These are phyloP conservation scores for Rhagonycha fulva DNA, from an alignment of 2,888 invertebrate species.

Conservation along the genomic window DNA sequence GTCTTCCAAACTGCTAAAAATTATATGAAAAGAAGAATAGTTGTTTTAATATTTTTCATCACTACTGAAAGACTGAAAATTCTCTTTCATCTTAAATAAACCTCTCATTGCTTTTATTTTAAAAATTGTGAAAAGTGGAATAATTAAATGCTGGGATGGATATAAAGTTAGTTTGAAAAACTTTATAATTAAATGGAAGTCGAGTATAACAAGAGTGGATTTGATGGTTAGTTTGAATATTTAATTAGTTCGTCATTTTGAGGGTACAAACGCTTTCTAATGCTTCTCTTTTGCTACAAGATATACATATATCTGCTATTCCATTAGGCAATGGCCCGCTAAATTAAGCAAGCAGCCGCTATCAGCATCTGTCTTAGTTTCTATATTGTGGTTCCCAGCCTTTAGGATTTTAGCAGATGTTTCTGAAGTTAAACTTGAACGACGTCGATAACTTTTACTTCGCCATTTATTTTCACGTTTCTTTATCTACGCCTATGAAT, in stretches of 20 bases:
- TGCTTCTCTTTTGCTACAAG: conserved; percentile 1
- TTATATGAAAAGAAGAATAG: background rate
- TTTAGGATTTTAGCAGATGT: conserved; percentile 21
- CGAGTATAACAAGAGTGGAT: background rate
- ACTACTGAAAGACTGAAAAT: background rate
- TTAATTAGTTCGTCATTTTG: conserved; percentile 8
- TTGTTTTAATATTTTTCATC: background rate
- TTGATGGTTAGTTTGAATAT: conserved; percentile 2
- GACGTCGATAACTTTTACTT: conserved; percentile 23
- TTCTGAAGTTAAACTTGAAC: conserved; percentile 19
- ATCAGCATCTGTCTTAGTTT: conserved; percentile 30
- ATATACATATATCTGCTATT: conserved; percentile 17
- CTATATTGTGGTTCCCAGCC: conserved; percentile 20
- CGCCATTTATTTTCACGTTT: conserved; percentile 14
- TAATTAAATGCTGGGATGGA: background rate
- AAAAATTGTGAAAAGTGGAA: background rate
- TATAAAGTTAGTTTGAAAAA: background rate
- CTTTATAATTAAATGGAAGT: conserved; percentile 1
- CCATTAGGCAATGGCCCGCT: conserved; percentile 4
- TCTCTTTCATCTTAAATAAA: background rate
- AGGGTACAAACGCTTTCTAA: background rate
- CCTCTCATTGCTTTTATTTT: background rate
- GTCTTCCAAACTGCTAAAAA: background rate
- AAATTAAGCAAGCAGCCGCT: conserved; percentile 15
- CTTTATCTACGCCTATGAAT: background rate